A percentile compares a stretch with the other conserved stretches of the same genome.
These are phyloP conservation scores for Luscinia megarhynchos DNA, from an alignment of 2,797 vertebrate species.

Conservation along the genomic window DNA sequence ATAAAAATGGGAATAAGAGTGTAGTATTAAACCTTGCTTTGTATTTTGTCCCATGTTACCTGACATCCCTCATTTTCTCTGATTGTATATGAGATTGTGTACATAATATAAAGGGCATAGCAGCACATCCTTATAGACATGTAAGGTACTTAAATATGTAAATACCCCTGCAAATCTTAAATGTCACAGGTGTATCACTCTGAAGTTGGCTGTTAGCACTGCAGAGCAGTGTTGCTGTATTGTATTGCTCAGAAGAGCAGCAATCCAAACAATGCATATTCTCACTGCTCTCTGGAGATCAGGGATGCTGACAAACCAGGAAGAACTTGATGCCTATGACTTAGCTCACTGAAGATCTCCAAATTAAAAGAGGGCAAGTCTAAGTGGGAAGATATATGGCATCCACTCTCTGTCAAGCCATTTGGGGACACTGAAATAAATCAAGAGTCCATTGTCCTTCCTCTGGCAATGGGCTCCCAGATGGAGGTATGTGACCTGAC, in stretches of 20 bases:
- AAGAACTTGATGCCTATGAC: background rate
- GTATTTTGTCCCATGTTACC: background rate
- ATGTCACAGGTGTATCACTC: background rate
- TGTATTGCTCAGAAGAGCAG: background rate
- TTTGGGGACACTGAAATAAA: background rate
- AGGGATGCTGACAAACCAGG: fast-evolving
- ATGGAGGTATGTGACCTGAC: background rate
- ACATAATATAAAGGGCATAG: background rate
- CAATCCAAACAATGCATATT: background rate
- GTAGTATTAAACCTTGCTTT: constrained; percentile 8
- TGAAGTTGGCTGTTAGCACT: background rate
- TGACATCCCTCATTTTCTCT: background rate
- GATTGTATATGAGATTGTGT: background rate
- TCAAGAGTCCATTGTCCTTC: background rate
- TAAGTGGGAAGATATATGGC: background rate
- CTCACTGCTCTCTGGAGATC: background rate
- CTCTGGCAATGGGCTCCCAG: background rate
- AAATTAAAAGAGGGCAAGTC: background rate
- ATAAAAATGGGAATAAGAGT: constrained; percentile 13
- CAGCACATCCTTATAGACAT: background rate
- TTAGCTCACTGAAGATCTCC: background rate
- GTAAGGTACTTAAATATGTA: background rate
- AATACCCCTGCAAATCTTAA: background rate
- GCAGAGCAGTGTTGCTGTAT: background rate
- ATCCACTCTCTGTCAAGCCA: background rate